Percentiles rank a stretch among this genome's conserved stretches.
Evolutionary conservation across 35 echinoderm and acorn worm species (phyloP).

Genomic region (Ophioderma brevispina): DNA sequence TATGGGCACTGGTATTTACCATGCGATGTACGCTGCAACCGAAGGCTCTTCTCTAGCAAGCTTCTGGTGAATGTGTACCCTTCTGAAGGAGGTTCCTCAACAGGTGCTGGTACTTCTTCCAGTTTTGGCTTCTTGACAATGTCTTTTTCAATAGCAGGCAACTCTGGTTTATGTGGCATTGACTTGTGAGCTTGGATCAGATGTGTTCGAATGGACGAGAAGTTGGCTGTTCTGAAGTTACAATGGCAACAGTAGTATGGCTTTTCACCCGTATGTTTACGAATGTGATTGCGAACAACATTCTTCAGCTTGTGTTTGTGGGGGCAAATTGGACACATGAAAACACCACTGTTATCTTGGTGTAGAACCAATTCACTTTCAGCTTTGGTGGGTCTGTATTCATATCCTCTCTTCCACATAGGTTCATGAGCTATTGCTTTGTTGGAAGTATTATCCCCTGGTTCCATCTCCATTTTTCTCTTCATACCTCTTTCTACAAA

Average conservation of each 20-base stretch:
- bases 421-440: neutral
- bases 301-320: neutral
- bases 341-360: neutral
- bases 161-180: neutral
- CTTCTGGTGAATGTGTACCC: neutral
- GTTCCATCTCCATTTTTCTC: neutral
- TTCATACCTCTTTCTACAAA: neutral
- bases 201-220: neutral
- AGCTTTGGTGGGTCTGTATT: neutral
- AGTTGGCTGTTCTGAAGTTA: neutral
- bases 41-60: neutral
- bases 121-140: neutral
- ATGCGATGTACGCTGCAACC: neutral
- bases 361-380: neutral
- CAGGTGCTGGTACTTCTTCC: neutral
- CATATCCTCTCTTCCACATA: neutral
- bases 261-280: neutral
- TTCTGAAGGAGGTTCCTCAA: neutral
- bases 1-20: slow-evolving; percentile 2
- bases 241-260: neutral
- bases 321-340: neutral
- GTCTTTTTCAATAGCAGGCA: neutral
- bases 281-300: neutral
- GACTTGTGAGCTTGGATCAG: neutral
- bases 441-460: neutral